phyloP scores from a whole-genome alignment of 2,113 vertebrate species.

The Willisornis vidua region DNA sequence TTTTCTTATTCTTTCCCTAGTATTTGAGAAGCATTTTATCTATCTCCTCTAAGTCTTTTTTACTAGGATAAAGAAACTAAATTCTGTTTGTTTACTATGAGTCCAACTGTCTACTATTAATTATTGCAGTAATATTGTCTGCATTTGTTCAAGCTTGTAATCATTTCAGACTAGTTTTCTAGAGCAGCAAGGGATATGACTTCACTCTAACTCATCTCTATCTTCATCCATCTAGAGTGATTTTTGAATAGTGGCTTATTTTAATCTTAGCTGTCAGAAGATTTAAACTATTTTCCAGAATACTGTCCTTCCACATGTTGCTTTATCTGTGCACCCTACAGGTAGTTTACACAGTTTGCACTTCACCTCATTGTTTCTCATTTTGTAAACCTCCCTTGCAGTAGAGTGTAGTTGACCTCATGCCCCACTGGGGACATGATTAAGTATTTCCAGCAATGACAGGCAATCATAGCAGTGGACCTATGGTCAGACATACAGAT shows the following conservation, averaged over 20 bases:
- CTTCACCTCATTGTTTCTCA: not conserved
- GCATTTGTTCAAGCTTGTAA: not conserved
- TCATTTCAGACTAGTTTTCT: not conserved
- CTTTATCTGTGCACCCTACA: not conserved
- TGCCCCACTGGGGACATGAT: not conserved
- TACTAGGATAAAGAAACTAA: not conserved
- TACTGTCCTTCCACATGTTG: not conserved
- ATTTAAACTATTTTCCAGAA: not conserved
- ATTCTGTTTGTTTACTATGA: not conserved
- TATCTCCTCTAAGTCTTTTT: not conserved
- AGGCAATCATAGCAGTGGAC: not conserved
- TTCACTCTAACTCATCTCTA: not conserved
- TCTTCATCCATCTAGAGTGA: not conserved
- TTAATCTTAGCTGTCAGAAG: not conserved
- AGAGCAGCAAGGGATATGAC: not conserved
- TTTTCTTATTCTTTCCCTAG: not conserved
- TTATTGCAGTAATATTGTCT: not conserved
- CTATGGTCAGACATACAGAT: not conserved
- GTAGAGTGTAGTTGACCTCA: not conserved
- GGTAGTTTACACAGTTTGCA: not conserved
- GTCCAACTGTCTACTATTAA: not conserved
- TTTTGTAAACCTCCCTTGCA: not conserved
- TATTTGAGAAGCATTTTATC: not conserved
- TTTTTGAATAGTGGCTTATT: not conserved
- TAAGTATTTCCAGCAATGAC: not conserved